These are phyloP conservation scores for Hypotaenidia philippensis DNA, from an alignment of 2,797 vertebrate genomes.

Conservation along the genomic window DNA sequence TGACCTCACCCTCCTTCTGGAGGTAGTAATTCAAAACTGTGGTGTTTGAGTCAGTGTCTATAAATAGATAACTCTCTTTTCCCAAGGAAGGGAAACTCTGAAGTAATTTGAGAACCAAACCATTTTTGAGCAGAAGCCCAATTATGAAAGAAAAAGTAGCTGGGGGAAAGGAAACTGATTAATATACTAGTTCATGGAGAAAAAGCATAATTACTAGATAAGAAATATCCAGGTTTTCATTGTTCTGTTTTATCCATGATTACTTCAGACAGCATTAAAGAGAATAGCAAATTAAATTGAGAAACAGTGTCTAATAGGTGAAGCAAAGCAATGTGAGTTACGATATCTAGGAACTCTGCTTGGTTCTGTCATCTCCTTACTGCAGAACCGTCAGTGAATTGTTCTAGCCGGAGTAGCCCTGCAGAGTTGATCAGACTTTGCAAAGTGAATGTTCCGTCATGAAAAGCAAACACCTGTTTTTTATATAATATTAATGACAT, in stretches of 20 bases:
- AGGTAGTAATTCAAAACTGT: not conserved
- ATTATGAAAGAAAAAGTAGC: constrained; percentile 39
- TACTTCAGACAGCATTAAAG: constrained; percentile 34
- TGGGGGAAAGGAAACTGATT: constrained; percentile 48
- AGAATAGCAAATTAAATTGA: constrained; percentile 43
- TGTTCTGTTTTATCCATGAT: constrained; percentile 40
- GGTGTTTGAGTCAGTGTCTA: not conserved
- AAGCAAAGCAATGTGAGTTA: not conserved
- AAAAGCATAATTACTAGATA: constrained; percentile 50
- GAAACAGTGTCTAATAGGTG: not conserved
- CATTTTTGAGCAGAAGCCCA: constrained; percentile 25
- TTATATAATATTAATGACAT: not conserved
- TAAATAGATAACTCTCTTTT: constrained; percentile 14
- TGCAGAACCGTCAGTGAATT: not conserved
- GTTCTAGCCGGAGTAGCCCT: not conserved
- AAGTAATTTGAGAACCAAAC: constrained; percentile 46
- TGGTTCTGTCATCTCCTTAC: not conserved
- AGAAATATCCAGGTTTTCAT: constrained; percentile 52
- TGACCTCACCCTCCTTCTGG: not conserved
- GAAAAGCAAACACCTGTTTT: not conserved
- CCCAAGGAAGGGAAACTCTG: not conserved
- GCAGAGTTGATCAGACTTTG: not conserved
- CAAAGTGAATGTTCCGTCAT: not conserved
- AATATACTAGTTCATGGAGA: constrained; percentile 32
- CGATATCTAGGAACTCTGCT: not conserved